phyloP scores from a whole-genome alignment of 2,113 vertebrate genomes.

The Pelecanus crispus region DNA sequence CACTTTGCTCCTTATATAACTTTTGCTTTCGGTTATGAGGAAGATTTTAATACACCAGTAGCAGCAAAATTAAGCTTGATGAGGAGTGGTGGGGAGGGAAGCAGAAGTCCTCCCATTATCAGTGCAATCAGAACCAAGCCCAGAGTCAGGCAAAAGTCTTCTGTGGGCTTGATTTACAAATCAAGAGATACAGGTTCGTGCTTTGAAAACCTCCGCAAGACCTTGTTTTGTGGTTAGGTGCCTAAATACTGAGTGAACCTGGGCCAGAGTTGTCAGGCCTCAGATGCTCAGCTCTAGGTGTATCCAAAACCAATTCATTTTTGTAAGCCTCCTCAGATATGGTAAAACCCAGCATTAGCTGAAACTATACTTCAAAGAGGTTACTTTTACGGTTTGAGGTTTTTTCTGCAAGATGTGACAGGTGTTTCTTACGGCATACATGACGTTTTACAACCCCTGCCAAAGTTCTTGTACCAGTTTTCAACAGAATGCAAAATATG shows the following conservation, averaged over 20 bases:
- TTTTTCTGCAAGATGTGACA: not conserved
- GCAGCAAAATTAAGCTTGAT: not conserved
- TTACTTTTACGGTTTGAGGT: not conserved
- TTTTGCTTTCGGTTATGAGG: not conserved
- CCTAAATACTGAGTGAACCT: not conserved
- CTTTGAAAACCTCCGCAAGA: not conserved
- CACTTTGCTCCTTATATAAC: not conserved
- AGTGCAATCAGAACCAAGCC: not conserved
- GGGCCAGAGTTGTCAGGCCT: not conserved
- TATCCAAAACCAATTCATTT: not conserved
- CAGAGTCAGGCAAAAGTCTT: not conserved
- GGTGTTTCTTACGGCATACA: rapidly evolving
- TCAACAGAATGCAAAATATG: rapidly evolving
- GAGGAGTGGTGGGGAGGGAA: not conserved
- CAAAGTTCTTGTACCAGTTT: not conserved
- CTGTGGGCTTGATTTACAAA: not conserved
- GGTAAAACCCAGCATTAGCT: not conserved
- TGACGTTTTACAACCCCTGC: not conserved
- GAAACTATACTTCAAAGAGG: not conserved
- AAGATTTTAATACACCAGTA: not conserved
- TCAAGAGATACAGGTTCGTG: not conserved
- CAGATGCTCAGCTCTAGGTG: not conserved
- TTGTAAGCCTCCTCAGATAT: not conserved
- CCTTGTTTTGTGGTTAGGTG: not conserved
- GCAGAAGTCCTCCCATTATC: not conserved